These are phyloP conservation scores for Drosophila lutescens DNA, from an alignment of 2,888 invertebrate species.

Conservation along the genomic window DNA sequence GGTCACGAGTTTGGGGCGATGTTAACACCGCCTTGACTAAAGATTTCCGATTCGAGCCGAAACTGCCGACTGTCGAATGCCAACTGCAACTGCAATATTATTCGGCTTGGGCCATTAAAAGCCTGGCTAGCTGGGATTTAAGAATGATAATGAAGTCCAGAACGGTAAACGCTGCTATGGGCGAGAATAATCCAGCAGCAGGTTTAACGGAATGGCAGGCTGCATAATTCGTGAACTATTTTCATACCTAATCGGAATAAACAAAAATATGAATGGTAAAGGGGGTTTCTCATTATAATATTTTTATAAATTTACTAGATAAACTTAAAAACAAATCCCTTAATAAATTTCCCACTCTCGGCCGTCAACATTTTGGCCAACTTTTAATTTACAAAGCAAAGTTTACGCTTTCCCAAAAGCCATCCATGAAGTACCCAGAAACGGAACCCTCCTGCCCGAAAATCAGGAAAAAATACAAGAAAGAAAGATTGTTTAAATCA, in stretches of 20 bases:
- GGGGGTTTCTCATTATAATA: background rate
- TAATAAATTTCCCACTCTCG: background rate
- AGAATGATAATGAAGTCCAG: conserved; percentile 77
- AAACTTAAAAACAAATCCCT: background rate
- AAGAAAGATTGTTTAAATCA: conserved; percentile 64
- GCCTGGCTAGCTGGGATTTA: conserved; percentile 21
- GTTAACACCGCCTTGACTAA: conserved; percentile 65
- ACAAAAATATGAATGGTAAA: background rate
- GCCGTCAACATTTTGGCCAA: conserved; percentile 40
- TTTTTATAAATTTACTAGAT: too few relatives aligned
- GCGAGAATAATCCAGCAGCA: conserved; percentile 53
- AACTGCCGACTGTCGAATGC: conserved; percentile 33
- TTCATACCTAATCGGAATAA: conserved; percentile 14
- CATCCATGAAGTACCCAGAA: conserved; percentile 14
- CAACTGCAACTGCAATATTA: conserved; percentile 60
- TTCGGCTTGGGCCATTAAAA: conserved; percentile 77
- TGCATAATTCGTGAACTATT: conserved; percentile 27
- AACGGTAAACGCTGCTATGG: conserved; percentile 40
- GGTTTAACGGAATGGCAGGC: conserved; percentile 39
- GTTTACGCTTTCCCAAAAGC: conserved; percentile 75
- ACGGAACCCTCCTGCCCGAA: conserved; percentile 22
- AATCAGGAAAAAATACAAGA: conserved; percentile 4
- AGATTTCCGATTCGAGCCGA: conserved; percentile 50
- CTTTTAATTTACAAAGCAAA: conserved; percentile 71
- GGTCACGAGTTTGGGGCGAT: conserved; percentile 74